phyloP scores from a whole-genome alignment of 2,113 vertebrate genomes.

The Heterotis niloticus region DNA sequence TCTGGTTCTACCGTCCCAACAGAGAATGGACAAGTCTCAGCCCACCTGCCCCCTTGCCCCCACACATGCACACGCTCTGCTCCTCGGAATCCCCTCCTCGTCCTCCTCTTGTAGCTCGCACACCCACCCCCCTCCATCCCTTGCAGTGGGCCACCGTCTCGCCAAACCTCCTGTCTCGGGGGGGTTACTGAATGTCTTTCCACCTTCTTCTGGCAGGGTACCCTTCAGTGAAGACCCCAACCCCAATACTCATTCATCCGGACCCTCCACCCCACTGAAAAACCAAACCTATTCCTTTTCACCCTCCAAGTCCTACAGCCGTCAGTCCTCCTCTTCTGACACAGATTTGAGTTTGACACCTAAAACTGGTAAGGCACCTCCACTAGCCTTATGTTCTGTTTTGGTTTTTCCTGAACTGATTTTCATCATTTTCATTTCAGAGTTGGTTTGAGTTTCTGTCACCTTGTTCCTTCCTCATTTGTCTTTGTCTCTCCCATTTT shows the following conservation, averaged over 20 bases:
- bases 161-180: slow-evolving; percentile 55
- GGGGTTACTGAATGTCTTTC: slow-evolving; percentile 82
- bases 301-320: slow-evolving; percentile 99
- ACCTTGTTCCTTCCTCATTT: not conserved
- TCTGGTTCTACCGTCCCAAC: slow-evolving; percentile 48
- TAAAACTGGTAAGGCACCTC: slow-evolving; percentile 94
- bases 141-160: slow-evolving; percentile 62
- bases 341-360: slow-evolving; percentile 99
- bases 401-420: slow-evolving; percentile 43
- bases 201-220: slow-evolving; percentile 96
- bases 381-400: slow-evolving; percentile 56
- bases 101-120: slow-evolving; percentile 44
- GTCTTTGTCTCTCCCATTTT: not conserved
- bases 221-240: slow-evolving; percentile 97
- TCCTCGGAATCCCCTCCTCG: slow-evolving; percentile 48
- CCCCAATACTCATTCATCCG: slow-evolving; percentile 87
- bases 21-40: slow-evolving; percentile 50
- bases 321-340: slow-evolving; percentile 99
- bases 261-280: slow-evolving; percentile 99
- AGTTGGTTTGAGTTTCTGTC: not conserved
- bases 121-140: slow-evolving; percentile 53
- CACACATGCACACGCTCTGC: slow-evolving; percentile 19
- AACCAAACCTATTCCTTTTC: slow-evolving; percentile 98
- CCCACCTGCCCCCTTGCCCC: slow-evolving; percentile 26
- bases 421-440: slow-evolving; percentile 39